Conservation (phyloP, 2,113 vertebrate species). For the crab-eating macaque (Macaca fascicularis) region T2T-MFA8v1.1 NC_088381.1:69828501-69829000, state of each 20-base stretch:
- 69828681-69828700: not conserved
- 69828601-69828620: not conserved
- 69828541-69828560: conserved; percentile 33
- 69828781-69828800: not conserved
- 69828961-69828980: conserved; percentile 51
- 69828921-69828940: not conserved
- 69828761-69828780: not conserved
- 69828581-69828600: conserved; percentile 33
- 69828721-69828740: not conserved
- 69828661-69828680: conserved; percentile 61
- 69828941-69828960: not conserved
- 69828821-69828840: not conserved
- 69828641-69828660: not conserved
- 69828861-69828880: not conserved
- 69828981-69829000: conserved; percentile 40
- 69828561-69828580: not conserved
- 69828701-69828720: not conserved
- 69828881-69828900: not conserved
- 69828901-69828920: not conserved
- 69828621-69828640: not conserved
- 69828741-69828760: not conserved
- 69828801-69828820: not conserved
- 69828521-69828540: not conserved
- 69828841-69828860: conserved; percentile 39
- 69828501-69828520: conserved; percentile 36